Base-by-base conservation (phyloP, 2,797 vertebrate genomes). In the Mormyrops boulengeri region DNA sequence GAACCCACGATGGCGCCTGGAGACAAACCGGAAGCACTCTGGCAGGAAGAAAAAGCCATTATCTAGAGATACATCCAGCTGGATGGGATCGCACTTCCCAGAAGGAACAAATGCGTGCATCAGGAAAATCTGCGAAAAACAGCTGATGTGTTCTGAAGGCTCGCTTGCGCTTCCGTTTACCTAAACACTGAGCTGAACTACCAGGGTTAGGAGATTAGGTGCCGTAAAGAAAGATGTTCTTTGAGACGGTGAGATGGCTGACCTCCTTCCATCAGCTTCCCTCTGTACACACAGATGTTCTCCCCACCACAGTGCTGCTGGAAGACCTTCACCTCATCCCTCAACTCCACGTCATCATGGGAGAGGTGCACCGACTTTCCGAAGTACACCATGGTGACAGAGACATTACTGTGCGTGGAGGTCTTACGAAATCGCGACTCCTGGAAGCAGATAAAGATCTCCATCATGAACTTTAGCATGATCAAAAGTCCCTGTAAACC, bases 241-340 rank as follows among this genome's bases (percentile, higher is more conserved):
- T 44, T 44, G 7, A n/a, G 41, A 17, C 5, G 47, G 52, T 49
- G 50, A 44, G 26, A 17, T 49, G 87, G 91, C 95, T 94, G 91
- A 99, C 98, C 98, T 97, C 97, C 97, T 93, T 98, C 97, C 2
- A 92, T 88, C 0, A 99, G 96, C 87, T 92, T 95, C 86, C 98
- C 98, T 94, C 95, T 97, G 92, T 94, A 99, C 87, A 99, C 96
- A 93, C 98, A 99, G 7, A 99, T 95, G 92, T 99, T 99, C 93
- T 99, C 97, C 87, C 98, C 97, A 88, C 98, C 98, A 57, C 98
- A 99, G 91, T 99, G 98, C 44, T 99, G 99, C 92, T 99, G 98
- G 88, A 97, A 97, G 91, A 99, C 95, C 94, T 95, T 97, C 92
- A 99, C 95, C 90, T 99, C 98, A 14, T 99, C 98, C 91, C 95